Conservation (phyloP, 1,140 invertebrate genomes). For the Drosophila repletoides region DNA sequence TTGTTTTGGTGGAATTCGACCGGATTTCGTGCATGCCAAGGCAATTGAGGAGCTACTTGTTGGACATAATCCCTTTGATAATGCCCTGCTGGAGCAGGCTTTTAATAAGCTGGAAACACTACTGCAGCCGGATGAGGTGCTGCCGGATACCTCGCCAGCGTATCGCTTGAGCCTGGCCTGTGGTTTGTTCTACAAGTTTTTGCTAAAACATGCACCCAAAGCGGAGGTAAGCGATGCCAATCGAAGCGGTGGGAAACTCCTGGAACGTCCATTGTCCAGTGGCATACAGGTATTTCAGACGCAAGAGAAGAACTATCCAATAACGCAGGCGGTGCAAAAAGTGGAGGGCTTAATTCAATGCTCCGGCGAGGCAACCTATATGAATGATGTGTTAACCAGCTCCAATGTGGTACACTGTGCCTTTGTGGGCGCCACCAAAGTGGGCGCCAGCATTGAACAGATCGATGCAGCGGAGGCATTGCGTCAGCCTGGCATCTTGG, state of each 20-base stretch:
- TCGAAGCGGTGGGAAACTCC: constrained; percentile 84
- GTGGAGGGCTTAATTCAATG: constrained; percentile 89
- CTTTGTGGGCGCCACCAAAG: constrained; percentile 85
- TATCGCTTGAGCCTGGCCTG: constrained; percentile 86
- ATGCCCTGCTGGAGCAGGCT: constrained; percentile 84
- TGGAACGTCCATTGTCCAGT: constrained; percentile 86
- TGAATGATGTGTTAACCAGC: constrained; percentile 85
- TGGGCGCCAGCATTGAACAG: constrained; percentile 84
- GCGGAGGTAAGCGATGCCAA: constrained; percentile 77
- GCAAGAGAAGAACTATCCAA: constrained; percentile 88
- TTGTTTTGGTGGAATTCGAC: constrained; percentile 88
- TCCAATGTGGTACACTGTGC: constrained; percentile 86
- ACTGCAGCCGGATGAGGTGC: constrained; percentile 85
- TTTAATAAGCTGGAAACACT: constrained; percentile 85
- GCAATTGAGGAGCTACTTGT: constrained; percentile 86
- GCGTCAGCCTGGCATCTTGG: constrained; percentile 87
- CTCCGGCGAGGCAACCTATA: constrained; percentile 89
- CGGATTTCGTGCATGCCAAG: constrained; percentile 88
- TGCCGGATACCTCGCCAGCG: constrained; percentile 86
- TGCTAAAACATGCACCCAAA: constrained; percentile 83
- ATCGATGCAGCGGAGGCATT: constrained; percentile 85
- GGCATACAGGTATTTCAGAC: constrained; percentile 89
- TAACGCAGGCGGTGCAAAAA: constrained; percentile 90
- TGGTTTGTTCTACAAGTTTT: constrained; percentile 89
- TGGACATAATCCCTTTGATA: constrained; percentile 83